Evolutionary conservation across 2,113 vertebrate species (phyloP).

Genomic region (Nipponia nippon): DNA sequence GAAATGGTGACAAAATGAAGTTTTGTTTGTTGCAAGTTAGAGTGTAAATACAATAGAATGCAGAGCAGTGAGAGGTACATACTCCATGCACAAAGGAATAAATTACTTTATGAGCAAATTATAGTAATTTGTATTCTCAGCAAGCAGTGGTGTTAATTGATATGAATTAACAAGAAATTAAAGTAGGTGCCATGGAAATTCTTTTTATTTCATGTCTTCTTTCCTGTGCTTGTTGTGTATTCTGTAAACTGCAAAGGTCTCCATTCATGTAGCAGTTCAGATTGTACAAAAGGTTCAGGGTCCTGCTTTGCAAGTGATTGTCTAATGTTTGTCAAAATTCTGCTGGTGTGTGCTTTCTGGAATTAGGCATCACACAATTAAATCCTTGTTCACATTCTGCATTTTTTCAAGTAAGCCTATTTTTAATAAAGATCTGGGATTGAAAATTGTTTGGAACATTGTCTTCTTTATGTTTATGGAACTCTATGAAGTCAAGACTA

Average conservation of each 20-base stretch:
- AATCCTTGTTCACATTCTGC: not conserved
- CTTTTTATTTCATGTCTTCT: not conserved
- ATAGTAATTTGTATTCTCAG: constrained; percentile 32
- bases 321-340: not conserved
- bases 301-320: not conserved
- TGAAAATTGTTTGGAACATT: not conserved
- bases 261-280: not conserved
- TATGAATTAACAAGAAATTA: constrained; percentile 40
- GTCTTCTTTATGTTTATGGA: not conserved
- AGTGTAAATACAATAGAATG: not conserved
- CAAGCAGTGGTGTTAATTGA: constrained; percentile 13
- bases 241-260: not conserved
- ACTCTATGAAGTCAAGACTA: not conserved
- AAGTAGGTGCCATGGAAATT: not conserved
- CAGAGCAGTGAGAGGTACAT: not conserved
- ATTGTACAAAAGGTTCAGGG: not conserved
- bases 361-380: not conserved
- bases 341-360: not conserved
- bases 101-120: constrained; percentile 29
- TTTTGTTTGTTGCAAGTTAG: constrained; percentile 11
- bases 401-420: not conserved
- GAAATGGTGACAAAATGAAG: constrained; percentile 10
- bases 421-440: not conserved
- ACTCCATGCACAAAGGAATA: not conserved
- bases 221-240: not conserved